These are phyloP conservation scores for Reticulitermes speratus DNA, from an alignment of 1,140 invertebrate genomes.

Conservation along the genomic window DNA sequence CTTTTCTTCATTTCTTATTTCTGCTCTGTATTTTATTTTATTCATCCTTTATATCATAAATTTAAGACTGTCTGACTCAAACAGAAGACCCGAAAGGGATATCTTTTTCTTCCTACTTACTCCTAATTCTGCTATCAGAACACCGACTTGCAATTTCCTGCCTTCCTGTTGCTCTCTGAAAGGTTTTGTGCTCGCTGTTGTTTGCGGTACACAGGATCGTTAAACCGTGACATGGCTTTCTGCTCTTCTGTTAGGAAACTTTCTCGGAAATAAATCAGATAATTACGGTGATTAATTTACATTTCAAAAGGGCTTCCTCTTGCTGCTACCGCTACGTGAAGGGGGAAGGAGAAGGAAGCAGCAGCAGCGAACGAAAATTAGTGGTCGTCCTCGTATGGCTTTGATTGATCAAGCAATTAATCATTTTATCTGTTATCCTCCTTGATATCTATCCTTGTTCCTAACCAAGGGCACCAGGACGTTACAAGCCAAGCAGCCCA, in stretches of 20 bases:
- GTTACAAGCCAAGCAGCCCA: too few relatives aligned
- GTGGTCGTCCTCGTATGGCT: slow-evolving; percentile 23
- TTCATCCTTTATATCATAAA: too few relatives aligned
- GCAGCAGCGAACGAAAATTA: slow-evolving; percentile 30
- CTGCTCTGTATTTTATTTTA: too few relatives aligned
- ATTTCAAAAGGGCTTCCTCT: slow-evolving; percentile 26
- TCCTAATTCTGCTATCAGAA: too few relatives aligned
- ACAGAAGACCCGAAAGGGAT: too few relatives aligned
- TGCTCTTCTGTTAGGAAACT: slow-evolving; percentile 20
- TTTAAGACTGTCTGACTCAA: too few relatives aligned
- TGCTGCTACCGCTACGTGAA: neutral
- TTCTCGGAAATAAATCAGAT: slow-evolving; percentile 33
- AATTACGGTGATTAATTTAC: slow-evolving; percentile 35
- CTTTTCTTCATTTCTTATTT: too few relatives aligned
- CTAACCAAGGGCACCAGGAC: neutral
- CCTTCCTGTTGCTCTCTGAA: slow-evolving; percentile 2
- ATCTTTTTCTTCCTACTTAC: too few relatives aligned
- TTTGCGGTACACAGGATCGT: slow-evolving; percentile 4
- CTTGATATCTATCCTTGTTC: neutral
- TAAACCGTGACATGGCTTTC: slow-evolving; percentile 25
- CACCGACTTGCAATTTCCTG: neutral
- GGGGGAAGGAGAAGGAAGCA: slow-evolving; percentile 2
- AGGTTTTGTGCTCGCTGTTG: neutral
- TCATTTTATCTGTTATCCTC: slow-evolving; percentile 32
- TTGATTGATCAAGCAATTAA: slow-evolving; percentile 36